These are phyloP conservation scores for Rhynchotus rufescens DNA, from an alignment of 2,797 vertebrate genomes.

Conservation along the genomic window DNA sequence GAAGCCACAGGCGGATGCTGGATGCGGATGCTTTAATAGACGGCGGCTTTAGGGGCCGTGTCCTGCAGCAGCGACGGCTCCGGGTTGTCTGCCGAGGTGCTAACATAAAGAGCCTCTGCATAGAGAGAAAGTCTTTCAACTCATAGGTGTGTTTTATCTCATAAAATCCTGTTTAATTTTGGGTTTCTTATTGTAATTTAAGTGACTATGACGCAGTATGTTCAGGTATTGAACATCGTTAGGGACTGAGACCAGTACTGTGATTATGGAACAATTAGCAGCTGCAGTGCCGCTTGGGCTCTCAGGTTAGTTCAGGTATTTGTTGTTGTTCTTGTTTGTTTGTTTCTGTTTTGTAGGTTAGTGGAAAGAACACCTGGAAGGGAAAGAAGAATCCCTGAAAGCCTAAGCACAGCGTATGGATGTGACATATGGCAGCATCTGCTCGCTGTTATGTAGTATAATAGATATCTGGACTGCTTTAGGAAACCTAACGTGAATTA, in stretches of 20 bases:
- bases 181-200: not conserved
- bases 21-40: not conserved
- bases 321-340: not conserved
- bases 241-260: not conserved
- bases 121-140: not conserved
- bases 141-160: not conserved
- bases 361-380: not conserved
- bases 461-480: not conserved
- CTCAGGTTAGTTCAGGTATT: not conserved
- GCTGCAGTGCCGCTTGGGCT: not conserved
- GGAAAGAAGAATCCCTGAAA: not conserved
- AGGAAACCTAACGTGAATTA: rapidly evolving
- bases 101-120: not conserved
- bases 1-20: not conserved
- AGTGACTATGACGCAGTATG: not conserved
- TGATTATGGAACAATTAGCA: not conserved
- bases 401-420: not conserved
- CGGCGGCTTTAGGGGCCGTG: not conserved
- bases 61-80: rapidly evolving
- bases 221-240: not conserved
- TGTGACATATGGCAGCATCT: not conserved
- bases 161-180: not conserved
- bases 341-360: not conserved
- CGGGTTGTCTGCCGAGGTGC: not conserved
- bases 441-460: rapidly evolving